Evolutionary conservation across 2,113 vertebrate genomes (phyloP).

Genomic region (Ibidorhyncha struthersii): DNA sequence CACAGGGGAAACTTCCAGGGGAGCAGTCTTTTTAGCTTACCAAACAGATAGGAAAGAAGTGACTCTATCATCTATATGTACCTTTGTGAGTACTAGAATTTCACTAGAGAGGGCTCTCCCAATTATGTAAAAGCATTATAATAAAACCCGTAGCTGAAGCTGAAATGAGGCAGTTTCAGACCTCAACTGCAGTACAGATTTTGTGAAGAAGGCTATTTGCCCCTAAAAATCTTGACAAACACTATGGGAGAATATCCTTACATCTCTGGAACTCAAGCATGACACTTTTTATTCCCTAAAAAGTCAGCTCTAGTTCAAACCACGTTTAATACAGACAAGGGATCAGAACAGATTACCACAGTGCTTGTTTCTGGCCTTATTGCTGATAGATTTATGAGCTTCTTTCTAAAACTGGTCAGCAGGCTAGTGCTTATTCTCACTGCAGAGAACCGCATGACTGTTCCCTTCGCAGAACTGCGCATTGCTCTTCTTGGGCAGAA

Average conservation of each 20-base stretch:
- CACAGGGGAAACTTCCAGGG: background rate
- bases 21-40: background rate
- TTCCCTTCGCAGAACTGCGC: background rate
- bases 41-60: background rate
- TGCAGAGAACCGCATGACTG: background rate
- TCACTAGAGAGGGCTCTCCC: background rate
- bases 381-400: background rate
- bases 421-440: background rate
- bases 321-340: background rate
- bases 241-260: background rate
- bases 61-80: background rate
- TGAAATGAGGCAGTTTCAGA: background rate
- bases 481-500: background rate
- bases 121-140: background rate
- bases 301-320: background rate
- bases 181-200: accelerated
- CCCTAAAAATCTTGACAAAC: background rate
- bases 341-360: background rate
- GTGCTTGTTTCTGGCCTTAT: background rate
- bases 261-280: background rate
- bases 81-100: background rate
- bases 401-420: background rate
- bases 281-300: background rate
- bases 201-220: background rate
- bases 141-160: background rate